Base-by-base conservation (phyloP, 2,797 vertebrate species). In the Takifugu rubripes region DNA sequence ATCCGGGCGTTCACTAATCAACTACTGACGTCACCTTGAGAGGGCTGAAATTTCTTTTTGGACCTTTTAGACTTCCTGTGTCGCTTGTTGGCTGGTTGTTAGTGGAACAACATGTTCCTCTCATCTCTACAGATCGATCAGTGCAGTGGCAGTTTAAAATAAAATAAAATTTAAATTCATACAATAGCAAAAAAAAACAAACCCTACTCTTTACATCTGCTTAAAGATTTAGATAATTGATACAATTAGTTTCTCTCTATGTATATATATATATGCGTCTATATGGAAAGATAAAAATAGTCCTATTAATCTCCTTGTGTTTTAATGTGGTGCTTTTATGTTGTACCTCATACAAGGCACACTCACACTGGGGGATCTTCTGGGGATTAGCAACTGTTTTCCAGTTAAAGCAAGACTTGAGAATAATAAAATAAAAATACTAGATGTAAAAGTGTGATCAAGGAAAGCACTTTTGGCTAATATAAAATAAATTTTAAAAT, bases 381-480 rank as follows among this genome's bases (percentile, higher is more conserved):
- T 36, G 47, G 52, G 67, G 27, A 49, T 63, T 47, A 31, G 55
- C 21, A 17, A 56, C 50, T 33, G 42, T 11, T 16, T 46, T 17
- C 45, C 52, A 21, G 55, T 57, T 48, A 64, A 66, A 64, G 2
- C 49, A 59, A 25, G 8, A 27, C 25, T 53, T 55, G 52, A 64
- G 68, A 25, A 6, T 9, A 56, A 49, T 68, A 12, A 33, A 5
- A 43, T 15, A 21, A 55, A 63, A 56, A 48, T 24, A 48, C 46
- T 24, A 24, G 9, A 48, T 10, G 16, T n/a, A n/a, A n/a, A 51
- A 7, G 12, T 54, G 52, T 10, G 49, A 52, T 16, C 72, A 74
- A 71, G 58, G 77, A 82, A 84, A 85, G 79, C 84, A 87, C 83
- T 84, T 80, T 56, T 75, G 79, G 83, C 56, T 61, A 63, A 74